Evolutionary conservation across 1,140 invertebrate species (phyloP), one percentile per base, ranked within the genome.

Genomic region (Babylonia areolata): DNA sequence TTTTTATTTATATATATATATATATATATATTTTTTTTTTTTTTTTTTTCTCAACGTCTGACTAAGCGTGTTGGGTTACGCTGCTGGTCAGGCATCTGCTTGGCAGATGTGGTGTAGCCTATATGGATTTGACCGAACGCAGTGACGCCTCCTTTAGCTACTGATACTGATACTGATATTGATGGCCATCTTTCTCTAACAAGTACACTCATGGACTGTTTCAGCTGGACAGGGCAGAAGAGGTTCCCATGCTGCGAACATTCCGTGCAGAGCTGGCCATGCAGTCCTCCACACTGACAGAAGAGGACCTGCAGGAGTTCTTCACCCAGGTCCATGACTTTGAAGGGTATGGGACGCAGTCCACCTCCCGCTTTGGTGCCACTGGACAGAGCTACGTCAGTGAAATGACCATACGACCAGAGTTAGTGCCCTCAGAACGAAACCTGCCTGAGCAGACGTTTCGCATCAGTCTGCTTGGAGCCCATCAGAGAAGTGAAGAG

Each of bases 231-330:
- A 90, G 91, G 35, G 91, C 92, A 85, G 93, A 92, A 69, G 89
- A 92, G 64, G 90, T 93, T 87, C 92, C 93, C 51, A 81, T 92
- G 37, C 86, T 94, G 64, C 90, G 93, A 71, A 93, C 93, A 88
- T 94, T 93, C 90, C 91, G 92, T 42, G 92, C 92, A 42, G 93
- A 94, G 85, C 89, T 94, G 31, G 91, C 93, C 37, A 93, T 91
- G 54, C 87, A 91, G 39, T 93, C 92, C 0, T 93, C 92, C 12
- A 91, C 93, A 89, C 85, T 94, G 69, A 90, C 92, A 33, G 93
- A 93, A 89, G 92, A 93, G 84, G 93, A 94, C 71, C 91, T 93
- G 92, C 89, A 92, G 31, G 91, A 90, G 69, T 93, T 90, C 87
- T 93, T 93, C 85, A 88, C 91, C 64, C 90, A 92, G 51, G 82